Conservation (phyloP, 2,113 vertebrate genomes). For the Athene cunicularia region DNA sequence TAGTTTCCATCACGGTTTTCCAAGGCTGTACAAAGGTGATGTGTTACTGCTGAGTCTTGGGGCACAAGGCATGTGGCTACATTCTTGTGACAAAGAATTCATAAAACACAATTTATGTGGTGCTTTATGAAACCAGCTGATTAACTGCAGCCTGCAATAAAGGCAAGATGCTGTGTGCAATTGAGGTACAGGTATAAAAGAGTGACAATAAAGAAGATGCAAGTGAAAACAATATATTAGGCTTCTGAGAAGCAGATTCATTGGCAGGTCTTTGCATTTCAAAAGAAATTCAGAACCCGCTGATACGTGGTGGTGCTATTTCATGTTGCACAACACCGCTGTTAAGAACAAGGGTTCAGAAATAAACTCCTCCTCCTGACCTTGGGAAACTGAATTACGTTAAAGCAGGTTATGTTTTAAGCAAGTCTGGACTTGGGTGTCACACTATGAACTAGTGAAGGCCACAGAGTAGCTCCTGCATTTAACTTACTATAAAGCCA, state of each 20-base stretch:
- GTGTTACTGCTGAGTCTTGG: not conserved
- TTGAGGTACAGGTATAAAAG: conserved; percentile 18
- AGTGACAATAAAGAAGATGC: conserved; percentile 14
- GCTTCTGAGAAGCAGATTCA: not conserved
- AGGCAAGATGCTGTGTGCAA: not conserved
- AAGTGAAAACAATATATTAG: conserved; percentile 42
- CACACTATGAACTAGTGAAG: not conserved
- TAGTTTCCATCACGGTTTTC: not conserved
- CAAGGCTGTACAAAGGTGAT: not conserved
- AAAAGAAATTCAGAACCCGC: not conserved
- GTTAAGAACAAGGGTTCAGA: not conserved
- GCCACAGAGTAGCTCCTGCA: not conserved
- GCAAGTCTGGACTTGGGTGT: not conserved
- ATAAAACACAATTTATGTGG: conserved; percentile 19
- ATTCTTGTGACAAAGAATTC: conserved; percentile 10
- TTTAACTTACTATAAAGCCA: not conserved
- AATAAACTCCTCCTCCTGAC: not conserved
- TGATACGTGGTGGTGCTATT: not conserved
- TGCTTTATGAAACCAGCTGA: conserved; percentile 29
- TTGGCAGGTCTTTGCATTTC: conserved; percentile 1
- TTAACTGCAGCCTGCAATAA: conserved; percentile 39
- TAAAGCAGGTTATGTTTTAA: not conserved
- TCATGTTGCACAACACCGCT: rapidly evolving
- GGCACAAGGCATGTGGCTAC: not conserved
- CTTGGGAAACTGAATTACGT: not conserved